Percentiles rank a stretch among this genome's conserved stretches.
Evolutionary conservation across 2,797 vertebrate genomes (phyloP).

Genomic region (Danio jaintianensis): DNA sequence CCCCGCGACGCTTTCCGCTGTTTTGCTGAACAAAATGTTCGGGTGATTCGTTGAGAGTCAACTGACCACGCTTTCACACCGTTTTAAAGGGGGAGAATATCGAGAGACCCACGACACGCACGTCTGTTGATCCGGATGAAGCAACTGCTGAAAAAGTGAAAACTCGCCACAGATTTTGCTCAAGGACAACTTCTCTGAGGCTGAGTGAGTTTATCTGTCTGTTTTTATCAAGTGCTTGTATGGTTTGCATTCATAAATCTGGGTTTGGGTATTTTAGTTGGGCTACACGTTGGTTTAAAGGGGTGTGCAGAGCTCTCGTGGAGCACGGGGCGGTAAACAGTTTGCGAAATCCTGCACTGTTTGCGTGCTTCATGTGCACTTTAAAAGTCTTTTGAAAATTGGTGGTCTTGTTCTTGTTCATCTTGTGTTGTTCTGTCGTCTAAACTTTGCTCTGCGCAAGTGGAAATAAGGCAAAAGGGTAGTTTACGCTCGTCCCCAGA

Average conservation of each 20-base stretch:
- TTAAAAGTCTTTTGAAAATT: not conserved
- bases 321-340: not conserved
- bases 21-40: conserved; percentile 2
- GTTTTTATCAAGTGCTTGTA: not conserved
- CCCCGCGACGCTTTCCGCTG: conserved; percentile 4
- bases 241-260: not conserved
- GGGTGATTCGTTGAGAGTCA: not conserved
- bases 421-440: not conserved
- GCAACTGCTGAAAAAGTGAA: conserved; percentile 38
- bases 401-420: not conserved
- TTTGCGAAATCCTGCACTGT: conserved; percentile 10
- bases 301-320: conserved; percentile 12
- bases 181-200: conserved; percentile 26
- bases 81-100: conserved; percentile 30
- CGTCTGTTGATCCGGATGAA: conserved; percentile 42
- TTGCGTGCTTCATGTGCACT: not conserved
- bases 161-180: conserved; percentile 14
- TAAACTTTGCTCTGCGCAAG: conserved; percentile 1
- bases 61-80: conserved; percentile 11
- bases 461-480: not conserved
- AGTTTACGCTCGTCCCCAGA: not conserved
- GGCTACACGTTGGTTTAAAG: not conserved
- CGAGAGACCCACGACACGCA: conserved; percentile 24
- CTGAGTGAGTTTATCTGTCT: conserved; percentile 27
- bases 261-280: not conserved